A percentile compares a stretch with the other conserved stretches of the same genome.
Evolutionary conservation across 1,140 invertebrate genomes (phyloP).

Genomic region (Papilio helenus): DNA sequence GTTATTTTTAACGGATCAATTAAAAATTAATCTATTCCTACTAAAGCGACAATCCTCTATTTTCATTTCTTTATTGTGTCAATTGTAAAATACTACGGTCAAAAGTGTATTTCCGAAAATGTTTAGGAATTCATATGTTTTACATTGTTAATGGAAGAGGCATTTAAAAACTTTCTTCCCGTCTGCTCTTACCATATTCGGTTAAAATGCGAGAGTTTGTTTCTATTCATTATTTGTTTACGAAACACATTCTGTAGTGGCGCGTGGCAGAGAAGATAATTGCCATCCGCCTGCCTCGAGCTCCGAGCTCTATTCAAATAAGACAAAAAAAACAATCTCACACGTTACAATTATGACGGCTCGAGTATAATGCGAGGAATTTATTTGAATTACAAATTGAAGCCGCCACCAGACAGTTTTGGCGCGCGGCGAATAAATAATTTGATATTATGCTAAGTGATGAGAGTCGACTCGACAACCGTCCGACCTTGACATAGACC

Average conservation of each 20-base stretch:
- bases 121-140: no score
- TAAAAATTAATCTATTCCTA: neutral
- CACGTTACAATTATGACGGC: conserved; percentile 68
- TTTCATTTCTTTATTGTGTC: no score
- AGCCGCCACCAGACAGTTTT: conserved; percentile 73
- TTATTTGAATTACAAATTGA: conserved; percentile 82
- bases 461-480: conserved; percentile 67
- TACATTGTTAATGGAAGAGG: no score
- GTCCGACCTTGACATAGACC: conserved; percentile 78
- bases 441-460: conserved; percentile 81
- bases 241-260: conserved; percentile 24
- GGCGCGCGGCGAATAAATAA: conserved; percentile 79
- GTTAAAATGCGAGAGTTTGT: neutral
- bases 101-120: no score
- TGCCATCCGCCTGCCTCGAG: conserved; percentile 35
- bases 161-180: no score
- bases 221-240: conserved; percentile 8
- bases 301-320: conserved; percentile 55
- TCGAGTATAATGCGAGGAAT: conserved; percentile 68
- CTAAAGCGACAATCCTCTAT: no score
- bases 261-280: conserved; percentile 39
- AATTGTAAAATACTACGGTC: no score
- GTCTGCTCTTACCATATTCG: neutral
- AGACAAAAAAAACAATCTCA: conserved; percentile 58
- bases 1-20: neutral